These are phyloP conservation scores for Xerus rutilus DNA, from an alignment of 2,797 vertebrate species.

Conservation along the genomic window DNA sequence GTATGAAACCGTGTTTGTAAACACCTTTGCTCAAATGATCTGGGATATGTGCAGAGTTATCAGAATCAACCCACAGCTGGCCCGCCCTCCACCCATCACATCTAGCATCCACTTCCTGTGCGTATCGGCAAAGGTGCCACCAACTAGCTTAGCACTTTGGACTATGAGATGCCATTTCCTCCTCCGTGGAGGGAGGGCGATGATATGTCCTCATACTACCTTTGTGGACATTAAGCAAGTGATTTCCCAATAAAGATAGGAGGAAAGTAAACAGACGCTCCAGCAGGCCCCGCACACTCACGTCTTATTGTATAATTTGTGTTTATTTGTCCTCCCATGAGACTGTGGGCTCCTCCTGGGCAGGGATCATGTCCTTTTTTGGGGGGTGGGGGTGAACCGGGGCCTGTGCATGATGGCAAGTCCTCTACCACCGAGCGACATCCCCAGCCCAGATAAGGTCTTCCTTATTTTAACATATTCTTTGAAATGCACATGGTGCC, in stretches of 20 bases:
- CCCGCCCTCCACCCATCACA: background rate
- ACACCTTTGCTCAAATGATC: background rate
- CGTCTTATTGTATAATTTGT: accelerated
- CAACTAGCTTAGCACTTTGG: background rate
- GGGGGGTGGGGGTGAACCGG: too few species aligned
- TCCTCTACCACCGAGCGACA: too few species aligned
- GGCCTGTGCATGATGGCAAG: too few species aligned
- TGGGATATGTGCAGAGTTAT: background rate
- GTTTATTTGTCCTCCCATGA: accelerated
- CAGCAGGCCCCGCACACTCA: background rate
- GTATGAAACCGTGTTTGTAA: background rate
- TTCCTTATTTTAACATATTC: background rate
- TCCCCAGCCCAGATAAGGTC: too few species aligned
- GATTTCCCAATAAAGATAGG: background rate
- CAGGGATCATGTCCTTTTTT: background rate
- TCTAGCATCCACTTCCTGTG: background rate
- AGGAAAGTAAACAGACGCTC: background rate
- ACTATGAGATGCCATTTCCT: background rate
- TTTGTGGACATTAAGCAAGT: background rate
- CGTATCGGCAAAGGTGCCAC: background rate
- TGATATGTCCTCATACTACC: background rate
- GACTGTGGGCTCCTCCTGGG: accelerated
- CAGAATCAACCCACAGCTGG: background rate
- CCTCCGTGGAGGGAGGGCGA: background rate
- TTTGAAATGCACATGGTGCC: background rate